Percentiles rank a stretch among this genome's conserved stretches.
Evolutionary conservation across 2,797 vertebrate genomes (phyloP).

Genomic region (Rhinogobio ventralis): DNA sequence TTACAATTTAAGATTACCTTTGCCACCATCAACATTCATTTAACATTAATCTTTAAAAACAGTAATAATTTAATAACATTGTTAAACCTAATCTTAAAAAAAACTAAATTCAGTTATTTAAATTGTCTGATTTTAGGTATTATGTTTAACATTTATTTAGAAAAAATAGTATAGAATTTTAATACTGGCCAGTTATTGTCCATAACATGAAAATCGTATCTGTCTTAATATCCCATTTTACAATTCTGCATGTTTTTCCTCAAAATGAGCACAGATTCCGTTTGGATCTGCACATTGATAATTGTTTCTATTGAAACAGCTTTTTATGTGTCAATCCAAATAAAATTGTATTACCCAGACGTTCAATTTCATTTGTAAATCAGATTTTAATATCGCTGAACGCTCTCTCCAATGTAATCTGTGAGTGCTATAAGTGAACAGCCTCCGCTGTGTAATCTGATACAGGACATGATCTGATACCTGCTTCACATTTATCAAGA

Average conservation of each 20-base stretch:
- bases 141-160: neutral
- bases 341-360: slow-evolving; percentile 32
- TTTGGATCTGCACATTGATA: neutral
- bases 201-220: neutral
- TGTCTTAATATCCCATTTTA: neutral
- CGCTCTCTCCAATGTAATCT: slow-evolving; percentile 17
- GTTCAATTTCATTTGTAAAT: slow-evolving; percentile 31
- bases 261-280: neutral
- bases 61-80: neutral
- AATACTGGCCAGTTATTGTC: neutral
- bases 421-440: slow-evolving; percentile 30
- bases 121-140: neutral
- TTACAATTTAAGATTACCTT: too few relatives aligned
- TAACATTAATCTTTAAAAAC: neutral
- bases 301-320: slow-evolving; percentile 1
- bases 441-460: slow-evolving; percentile 40
- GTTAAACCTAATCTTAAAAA: neutral
- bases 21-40: neutral
- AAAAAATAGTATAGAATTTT: neutral
- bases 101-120: neutral
- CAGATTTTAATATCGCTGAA: slow-evolving; percentile 36
- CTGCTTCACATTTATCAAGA: slow-evolving; percentile 29
- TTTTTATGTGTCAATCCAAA: slow-evolving; percentile 33
- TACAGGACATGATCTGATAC: slow-evolving; percentile 36
- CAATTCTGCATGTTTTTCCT: neutral